Percentiles rank a stretch among this genome's conserved stretches.
These are phyloP conservation scores for Physella acuta DNA, from an alignment of 1,140 invertebrate species.

Conservation along the genomic window DNA sequence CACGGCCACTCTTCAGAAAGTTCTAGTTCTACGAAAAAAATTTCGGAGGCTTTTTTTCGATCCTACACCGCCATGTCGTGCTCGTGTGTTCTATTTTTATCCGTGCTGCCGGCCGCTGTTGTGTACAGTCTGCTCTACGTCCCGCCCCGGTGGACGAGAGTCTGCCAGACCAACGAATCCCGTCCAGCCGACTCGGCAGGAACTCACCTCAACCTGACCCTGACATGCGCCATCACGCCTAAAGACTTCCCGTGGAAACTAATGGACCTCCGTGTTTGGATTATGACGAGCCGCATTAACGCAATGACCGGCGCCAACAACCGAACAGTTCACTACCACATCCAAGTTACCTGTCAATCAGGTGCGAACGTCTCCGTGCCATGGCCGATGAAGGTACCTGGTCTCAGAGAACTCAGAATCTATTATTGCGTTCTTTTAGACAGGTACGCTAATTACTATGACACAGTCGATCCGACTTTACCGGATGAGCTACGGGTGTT, in stretches of 20 bases:
- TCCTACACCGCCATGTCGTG: too few species aligned
- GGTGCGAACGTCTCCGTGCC: conserved; percentile 27
- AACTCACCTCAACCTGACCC: too few species aligned
- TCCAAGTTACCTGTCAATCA: conserved; percentile 1
- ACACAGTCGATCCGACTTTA: neutral
- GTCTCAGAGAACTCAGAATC: conserved; percentile 21
- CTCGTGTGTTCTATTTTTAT: too few species aligned
- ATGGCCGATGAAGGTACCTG: conserved; percentile 22
- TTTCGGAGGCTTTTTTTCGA: too few species aligned
- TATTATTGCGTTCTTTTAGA: conserved; percentile 18
- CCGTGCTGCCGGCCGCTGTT: too few species aligned
- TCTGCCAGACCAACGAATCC: too few species aligned
- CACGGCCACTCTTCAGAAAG: too few species aligned
- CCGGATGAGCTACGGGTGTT: conserved; percentile 29
- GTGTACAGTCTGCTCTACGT: too few species aligned
- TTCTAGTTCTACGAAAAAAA: too few species aligned
- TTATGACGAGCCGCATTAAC: neutral
- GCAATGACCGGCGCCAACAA: neutral
- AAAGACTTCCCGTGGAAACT: neutral
- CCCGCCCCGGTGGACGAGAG: too few species aligned
- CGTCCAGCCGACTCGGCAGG: too few species aligned
- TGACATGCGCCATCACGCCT: neutral
- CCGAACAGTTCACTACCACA: neutral
- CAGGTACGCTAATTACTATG: conserved; percentile 27
- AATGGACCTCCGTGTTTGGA: conserved; percentile 5